A percentile compares a stretch with the other conserved stretches of the same genome.
phyloP scores from a whole-genome alignment of 2,113 vertebrate species.

The Desmodus rotundus region DNA sequence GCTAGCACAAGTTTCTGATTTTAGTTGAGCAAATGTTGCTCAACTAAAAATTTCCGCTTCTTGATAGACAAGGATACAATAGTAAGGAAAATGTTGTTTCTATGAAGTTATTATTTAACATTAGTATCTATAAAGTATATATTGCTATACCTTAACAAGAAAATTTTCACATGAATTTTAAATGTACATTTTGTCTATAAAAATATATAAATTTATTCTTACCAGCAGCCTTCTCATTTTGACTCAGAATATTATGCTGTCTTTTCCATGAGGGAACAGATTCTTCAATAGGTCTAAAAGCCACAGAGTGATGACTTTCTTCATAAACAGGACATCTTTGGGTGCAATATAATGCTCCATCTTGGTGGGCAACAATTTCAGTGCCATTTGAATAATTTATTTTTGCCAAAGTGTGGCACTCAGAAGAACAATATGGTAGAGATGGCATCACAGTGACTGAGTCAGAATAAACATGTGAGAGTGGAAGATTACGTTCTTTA shows the following conservation, averaged over 20 bases:
- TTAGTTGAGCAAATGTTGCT: not conserved
- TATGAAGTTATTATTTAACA: not conserved
- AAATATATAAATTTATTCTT: slow-evolving; percentile 56
- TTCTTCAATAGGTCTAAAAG: slow-evolving; percentile 85
- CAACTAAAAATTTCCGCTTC: slow-evolving; percentile 5
- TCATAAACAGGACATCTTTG: slow-evolving; percentile 63
- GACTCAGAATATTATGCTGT: slow-evolving; percentile 75
- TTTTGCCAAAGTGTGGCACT: slow-evolving; percentile 71
- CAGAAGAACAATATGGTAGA: slow-evolving; percentile 49
- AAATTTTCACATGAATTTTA: not conserved
- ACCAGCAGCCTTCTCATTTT: slow-evolving; percentile 78
- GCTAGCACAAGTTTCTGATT: slow-evolving; percentile 23
- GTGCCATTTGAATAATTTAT: slow-evolving; percentile 43
- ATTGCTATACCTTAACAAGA: not conserved
- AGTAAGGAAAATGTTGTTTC: not conserved
- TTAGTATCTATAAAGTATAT: not conserved
- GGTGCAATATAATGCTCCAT: slow-evolving; percentile 42
- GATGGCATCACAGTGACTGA: slow-evolving; percentile 61
- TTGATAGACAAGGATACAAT: not conserved
- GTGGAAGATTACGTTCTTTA: slow-evolving; percentile 54
- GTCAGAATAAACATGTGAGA: slow-evolving; percentile 59
- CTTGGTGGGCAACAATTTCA: slow-evolving; percentile 58
- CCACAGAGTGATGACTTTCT: slow-evolving; percentile 79
- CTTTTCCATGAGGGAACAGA: slow-evolving; percentile 82
- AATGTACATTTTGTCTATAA: slow-evolving; percentile 1